These are phyloP conservation scores for Centruroides vittatus DNA, from an alignment of 1,140 invertebrate species.

Conservation along the genomic window DNA sequence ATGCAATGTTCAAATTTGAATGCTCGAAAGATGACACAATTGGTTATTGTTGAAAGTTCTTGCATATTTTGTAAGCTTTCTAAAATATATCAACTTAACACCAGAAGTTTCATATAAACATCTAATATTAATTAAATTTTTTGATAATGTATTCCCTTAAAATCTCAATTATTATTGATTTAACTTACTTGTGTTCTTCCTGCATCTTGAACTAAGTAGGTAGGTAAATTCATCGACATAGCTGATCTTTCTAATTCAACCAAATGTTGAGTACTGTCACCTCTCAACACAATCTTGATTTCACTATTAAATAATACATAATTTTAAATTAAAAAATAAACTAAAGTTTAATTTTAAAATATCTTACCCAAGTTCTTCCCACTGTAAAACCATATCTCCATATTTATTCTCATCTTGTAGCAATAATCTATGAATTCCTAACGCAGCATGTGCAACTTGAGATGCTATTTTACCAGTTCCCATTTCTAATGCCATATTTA, in stretches of 20 bases:
- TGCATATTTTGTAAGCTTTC: no score
- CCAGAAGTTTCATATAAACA: no score
- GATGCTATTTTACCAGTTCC: conserved; percentile 45
- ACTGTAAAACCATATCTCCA: conserved; percentile 33
- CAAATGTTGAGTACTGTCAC: conserved; percentile 39
- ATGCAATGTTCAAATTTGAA: no score
- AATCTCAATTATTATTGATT: not conserved
- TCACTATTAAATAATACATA: conserved; percentile 22
- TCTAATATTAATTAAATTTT: no score
- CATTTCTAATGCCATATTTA: conserved; percentile 43
- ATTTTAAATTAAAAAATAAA: not conserved
- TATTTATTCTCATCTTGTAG: conserved; percentile 31
- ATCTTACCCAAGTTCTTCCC: conserved; percentile 38
- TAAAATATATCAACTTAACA: no score
- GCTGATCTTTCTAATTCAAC: conserved; percentile 37
- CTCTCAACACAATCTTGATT: conserved; percentile 45
- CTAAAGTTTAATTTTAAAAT: not conserved
- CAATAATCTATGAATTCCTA: conserved; percentile 38
- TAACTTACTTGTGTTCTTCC: conserved; percentile 42
- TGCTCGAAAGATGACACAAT: no score
- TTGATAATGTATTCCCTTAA: not conserved
- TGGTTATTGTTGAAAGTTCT: no score
- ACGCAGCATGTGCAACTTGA: conserved; percentile 45
- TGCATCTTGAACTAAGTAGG: conserved; percentile 44
- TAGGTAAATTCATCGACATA: conserved; percentile 32